These are phyloP conservation scores for Clarias magur DNA, from an alignment of 2,113 vertebrate species.

Conservation along the genomic window DNA sequence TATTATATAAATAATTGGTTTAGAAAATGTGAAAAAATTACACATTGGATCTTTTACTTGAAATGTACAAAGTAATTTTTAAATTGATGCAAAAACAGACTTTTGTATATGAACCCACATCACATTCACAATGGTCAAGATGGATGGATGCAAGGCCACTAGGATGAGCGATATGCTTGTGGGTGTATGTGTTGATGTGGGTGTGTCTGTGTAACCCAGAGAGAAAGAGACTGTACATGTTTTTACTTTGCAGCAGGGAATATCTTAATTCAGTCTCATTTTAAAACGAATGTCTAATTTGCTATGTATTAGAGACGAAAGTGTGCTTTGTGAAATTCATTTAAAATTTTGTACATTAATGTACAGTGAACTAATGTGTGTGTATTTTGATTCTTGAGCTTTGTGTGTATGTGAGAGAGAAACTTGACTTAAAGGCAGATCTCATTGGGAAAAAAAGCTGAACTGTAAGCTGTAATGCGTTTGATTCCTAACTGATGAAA, in stretches of 20 bases:
- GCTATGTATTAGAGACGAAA: constrained; percentile 51
- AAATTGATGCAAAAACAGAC: constrained; percentile 30
- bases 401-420: not conserved
- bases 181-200: constrained; percentile 28
- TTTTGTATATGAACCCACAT: constrained; percentile 35
- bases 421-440: constrained; percentile 16
- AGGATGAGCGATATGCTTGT: constrained; percentile 34
- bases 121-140: constrained; percentile 40
- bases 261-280: constrained; percentile 41
- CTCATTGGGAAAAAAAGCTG: not conserved
- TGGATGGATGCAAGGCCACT: constrained; percentile 37
- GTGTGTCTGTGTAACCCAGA: not conserved
- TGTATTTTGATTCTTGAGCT: constrained; percentile 26
- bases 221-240: constrained; percentile 28
- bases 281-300: constrained; percentile 65
- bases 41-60: constrained; percentile 53
- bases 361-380: constrained; percentile 37
- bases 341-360: constrained; percentile 47
- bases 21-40: constrained; percentile 32
- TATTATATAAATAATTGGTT: constrained; percentile 29
- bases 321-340: constrained; percentile 42
- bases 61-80: constrained; percentile 45
- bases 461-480: constrained; percentile 13
- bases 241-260: constrained; percentile 43
- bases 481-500: constrained; percentile 13